A percentile compares a stretch with the other conserved stretches of the same genome.
Evolutionary conservation across 2,888 invertebrate genomes (phyloP).

Genomic region (Aromia moschata): DNA sequence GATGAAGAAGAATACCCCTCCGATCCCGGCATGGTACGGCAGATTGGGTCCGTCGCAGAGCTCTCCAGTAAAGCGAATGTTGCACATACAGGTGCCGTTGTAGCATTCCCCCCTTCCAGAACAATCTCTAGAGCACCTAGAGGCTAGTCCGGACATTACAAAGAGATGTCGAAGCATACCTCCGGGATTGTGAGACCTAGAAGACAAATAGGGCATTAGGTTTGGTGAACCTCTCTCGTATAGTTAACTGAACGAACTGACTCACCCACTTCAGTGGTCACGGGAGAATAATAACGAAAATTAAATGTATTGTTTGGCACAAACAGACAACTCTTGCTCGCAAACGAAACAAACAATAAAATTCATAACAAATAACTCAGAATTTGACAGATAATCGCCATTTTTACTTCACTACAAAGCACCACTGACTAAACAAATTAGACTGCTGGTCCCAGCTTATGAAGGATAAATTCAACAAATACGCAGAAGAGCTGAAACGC

Average conservation of each 20-base stretch:
- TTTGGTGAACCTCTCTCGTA: neutral
- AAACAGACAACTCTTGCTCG: neutral
- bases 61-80: slow-evolving; percentile 86
- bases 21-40: slow-evolving; percentile 79
- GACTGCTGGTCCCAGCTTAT: too few relatives aligned
- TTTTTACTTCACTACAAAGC: too few relatives aligned
- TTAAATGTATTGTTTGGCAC: neutral
- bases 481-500: too few relatives aligned
- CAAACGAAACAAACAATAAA: neutral
- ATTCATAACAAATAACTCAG: neutral
- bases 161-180: slow-evolving; percentile 60
- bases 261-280: slow-evolving; percentile 7
- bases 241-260: neutral
- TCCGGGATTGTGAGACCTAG: neutral
- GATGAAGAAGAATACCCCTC: slow-evolving; percentile 82
- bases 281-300: neutral
- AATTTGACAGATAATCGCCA: too few relatives aligned
- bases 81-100: slow-evolving; percentile 91
- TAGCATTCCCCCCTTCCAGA: slow-evolving; percentile 91
- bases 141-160: slow-evolving; percentile 61
- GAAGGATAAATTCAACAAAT: too few relatives aligned
- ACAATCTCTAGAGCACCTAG: slow-evolving; percentile 79
- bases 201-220: neutral
- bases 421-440: too few relatives aligned
- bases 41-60: slow-evolving; percentile 85